phyloP scores from a whole-genome alignment of 2,888 invertebrate species.

The Ormyrus labotus region DNA sequence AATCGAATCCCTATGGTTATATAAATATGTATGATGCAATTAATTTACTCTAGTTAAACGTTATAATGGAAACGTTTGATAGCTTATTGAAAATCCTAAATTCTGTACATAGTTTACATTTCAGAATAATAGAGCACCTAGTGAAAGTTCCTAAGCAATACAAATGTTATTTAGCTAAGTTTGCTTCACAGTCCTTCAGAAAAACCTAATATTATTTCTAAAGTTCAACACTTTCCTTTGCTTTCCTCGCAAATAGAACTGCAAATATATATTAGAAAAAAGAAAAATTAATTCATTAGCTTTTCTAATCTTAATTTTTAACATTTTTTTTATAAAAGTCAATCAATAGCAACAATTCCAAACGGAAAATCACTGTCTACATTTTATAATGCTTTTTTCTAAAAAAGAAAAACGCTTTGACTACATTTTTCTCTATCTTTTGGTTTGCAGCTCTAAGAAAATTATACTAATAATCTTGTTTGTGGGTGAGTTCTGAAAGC shows the following conservation, averaged over 20 bases:
- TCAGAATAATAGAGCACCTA: slow-evolving; percentile 41
- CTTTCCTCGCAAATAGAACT: background rate
- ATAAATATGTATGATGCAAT: slow-evolving; percentile 16
- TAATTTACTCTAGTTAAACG: slow-evolving; percentile 23
- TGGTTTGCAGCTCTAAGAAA: slow-evolving; percentile 23
- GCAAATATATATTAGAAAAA: slow-evolving; percentile 21
- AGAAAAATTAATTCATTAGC: slow-evolving; percentile 1
- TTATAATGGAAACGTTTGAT: slow-evolving; percentile 18
- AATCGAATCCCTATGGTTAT: slow-evolving; percentile 34
- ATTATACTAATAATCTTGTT: slow-evolving; percentile 16
- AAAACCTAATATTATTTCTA: background rate
- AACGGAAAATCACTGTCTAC: no score
- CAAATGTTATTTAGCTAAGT: background rate
- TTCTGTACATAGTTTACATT: slow-evolving; percentile 53
- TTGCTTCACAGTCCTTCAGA: slow-evolving; percentile 1
- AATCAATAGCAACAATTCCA: background rate
- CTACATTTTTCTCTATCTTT: background rate
- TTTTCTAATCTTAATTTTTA: background rate
- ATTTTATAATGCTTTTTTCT: no score
- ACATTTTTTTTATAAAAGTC: background rate
- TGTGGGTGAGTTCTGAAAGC: background rate
- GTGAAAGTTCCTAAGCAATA: slow-evolving; percentile 4
- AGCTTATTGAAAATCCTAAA: slow-evolving; percentile 31
- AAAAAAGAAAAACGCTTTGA: no score
- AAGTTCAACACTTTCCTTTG: background rate